Conservation (phyloP, 2,113 vertebrate species). For the Zosterops lateralis region DNA sequence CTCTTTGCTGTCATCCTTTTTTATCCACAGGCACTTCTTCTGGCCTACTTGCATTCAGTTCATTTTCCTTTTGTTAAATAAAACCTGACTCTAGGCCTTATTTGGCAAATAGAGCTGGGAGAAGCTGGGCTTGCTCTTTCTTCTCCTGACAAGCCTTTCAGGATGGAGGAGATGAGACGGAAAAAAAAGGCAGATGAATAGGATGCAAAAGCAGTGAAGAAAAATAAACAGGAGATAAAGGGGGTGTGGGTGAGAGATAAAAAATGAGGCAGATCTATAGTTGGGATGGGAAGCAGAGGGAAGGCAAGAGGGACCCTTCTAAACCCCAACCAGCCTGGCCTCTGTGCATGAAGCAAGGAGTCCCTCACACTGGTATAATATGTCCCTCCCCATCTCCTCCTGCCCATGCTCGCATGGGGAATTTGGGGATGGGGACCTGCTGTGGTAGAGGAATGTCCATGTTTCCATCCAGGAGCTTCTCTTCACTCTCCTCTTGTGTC, state of each 20-base stretch:
- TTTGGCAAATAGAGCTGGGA: slow-evolving; percentile 41
- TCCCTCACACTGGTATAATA: not conserved
- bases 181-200: slow-evolving; percentile 26
- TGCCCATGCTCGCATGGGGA: fast-evolving
- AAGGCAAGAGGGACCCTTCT: not conserved
- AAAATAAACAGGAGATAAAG: slow-evolving; percentile 7
- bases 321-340: not conserved
- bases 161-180: slow-evolving; percentile 2
- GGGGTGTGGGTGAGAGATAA: not conserved
- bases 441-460: too few species aligned
- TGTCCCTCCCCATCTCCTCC: not conserved
- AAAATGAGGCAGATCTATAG: not conserved
- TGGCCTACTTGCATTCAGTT: slow-evolving; percentile 48
- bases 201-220: not conserved
- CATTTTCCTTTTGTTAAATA: slow-evolving; percentile 39
- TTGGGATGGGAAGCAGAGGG: not conserved
- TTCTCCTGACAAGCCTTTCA: slow-evolving; percentile 52
- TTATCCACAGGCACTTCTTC: not conserved
- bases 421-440: not conserved
- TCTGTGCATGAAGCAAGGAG: fast-evolving
- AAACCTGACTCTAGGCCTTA: slow-evolving; percentile 55
- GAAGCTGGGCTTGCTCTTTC: slow-evolving; percentile 15
- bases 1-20: not conserved
- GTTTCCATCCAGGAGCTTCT: not conserved
- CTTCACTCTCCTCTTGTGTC: not conserved